Conservation (phyloP, 2,888 invertebrate genomes). For the Drosophila pegasa region DNA sequence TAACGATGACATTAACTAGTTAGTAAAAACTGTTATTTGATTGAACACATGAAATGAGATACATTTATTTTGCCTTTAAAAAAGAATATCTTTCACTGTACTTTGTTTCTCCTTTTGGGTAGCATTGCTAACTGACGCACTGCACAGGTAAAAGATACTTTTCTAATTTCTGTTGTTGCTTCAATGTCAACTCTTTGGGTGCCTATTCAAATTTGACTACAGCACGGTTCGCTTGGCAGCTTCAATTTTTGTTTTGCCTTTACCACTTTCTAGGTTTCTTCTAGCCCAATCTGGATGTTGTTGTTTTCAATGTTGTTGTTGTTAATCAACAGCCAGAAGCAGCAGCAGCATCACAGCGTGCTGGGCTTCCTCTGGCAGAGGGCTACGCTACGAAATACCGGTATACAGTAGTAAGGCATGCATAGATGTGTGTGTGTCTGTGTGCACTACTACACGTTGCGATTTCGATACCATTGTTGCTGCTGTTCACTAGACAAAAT, state of each 20-base stretch:
- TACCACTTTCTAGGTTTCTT: conserved; percentile 47
- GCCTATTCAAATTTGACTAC: conserved; percentile 57
- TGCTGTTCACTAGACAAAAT: conserved; percentile 43
- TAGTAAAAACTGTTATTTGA: background rate
- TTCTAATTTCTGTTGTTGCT: conserved; percentile 21
- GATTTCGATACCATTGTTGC: conserved; percentile 45
- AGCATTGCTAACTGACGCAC: conserved; percentile 35
- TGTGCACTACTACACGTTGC: conserved; percentile 33
- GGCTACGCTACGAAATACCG: conserved; percentile 57
- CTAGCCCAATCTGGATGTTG: conserved; percentile 43
- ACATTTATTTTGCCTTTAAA: no score
- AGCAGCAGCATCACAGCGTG: conserved; percentile 49
- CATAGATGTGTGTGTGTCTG: conserved; percentile 17
- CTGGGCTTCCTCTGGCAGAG: conserved; percentile 40
- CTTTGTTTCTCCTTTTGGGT: background rate
- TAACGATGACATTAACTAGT: background rate
- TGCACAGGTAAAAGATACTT: conserved; percentile 47
- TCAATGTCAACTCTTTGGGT: conserved; percentile 42
- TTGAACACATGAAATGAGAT: background rate
- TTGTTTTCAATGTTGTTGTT: conserved; percentile 33
- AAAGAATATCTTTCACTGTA: background rate
- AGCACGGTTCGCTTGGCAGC: conserved; percentile 52
- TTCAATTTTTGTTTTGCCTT: conserved; percentile 35
- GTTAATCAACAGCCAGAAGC: conserved; percentile 50
- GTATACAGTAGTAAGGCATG: conserved; percentile 49